Conservation (phyloP, 2,888 invertebrate genomes). For the Rhopalosiphum nymphaeae region DNA sequence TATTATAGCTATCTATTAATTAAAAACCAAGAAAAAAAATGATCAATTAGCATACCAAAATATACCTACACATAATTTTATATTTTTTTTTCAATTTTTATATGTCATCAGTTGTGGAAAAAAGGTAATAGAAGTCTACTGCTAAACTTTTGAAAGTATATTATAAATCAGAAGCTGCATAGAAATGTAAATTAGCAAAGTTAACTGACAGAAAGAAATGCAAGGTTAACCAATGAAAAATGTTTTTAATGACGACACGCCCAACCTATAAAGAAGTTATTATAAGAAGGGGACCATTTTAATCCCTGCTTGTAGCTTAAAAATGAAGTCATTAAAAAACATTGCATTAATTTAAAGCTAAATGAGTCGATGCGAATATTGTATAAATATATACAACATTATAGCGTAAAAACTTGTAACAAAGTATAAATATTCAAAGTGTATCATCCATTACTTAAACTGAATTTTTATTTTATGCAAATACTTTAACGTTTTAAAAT, state of each 20-base stretch:
- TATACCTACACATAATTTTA: neutral
- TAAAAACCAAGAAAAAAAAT: neutral
- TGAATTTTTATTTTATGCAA: neutral
- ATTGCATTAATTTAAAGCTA: conserved; percentile 47
- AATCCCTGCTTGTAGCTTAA: conserved; percentile 16
- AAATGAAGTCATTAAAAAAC: conserved; percentile 51
- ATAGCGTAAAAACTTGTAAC: neutral
- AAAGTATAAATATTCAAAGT: conserved; percentile 21
- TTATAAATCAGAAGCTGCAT: neutral
- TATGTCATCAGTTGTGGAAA: neutral
- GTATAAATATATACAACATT: neutral
- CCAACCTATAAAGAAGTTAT: conserved; percentile 52
- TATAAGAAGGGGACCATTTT: conserved; percentile 51
- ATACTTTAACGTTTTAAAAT: neutral
- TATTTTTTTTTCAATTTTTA: neutral
- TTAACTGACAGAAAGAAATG: neutral
- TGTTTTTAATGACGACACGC: conserved; percentile 44
- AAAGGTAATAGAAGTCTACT: neutral
- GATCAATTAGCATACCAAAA: neutral
- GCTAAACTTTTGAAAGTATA: neutral
- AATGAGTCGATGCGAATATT: conserved; percentile 44
- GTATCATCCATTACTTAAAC: conserved; percentile 24
- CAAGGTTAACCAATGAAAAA: conserved; percentile 46
- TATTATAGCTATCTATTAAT: neutral
- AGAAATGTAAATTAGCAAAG: conserved; percentile 56